Evolutionary conservation across 2,797 vertebrate genomes (phyloP).

Genomic region (Silurus lanzhouensis): DNA sequence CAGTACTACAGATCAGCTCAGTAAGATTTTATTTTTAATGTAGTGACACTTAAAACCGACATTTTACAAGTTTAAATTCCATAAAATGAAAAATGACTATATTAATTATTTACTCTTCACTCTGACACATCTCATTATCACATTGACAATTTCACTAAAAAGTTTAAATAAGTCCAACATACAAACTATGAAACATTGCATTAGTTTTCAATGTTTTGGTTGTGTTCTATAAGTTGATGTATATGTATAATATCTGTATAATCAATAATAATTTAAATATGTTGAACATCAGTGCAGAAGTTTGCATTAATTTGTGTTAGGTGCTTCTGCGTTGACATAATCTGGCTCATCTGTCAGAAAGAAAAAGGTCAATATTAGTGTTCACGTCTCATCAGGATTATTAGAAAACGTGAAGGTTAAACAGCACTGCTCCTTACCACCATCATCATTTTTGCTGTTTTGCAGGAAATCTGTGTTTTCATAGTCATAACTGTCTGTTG

Average conservation of each 20-base stretch:
- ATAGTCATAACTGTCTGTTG: conserved; percentile 44
- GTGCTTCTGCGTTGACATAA: conserved; percentile 46
- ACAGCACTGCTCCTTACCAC: conserved; percentile 22
- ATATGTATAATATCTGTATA: no score
- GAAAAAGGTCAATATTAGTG: conserved; percentile 4
- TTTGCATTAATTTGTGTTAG: not conserved
- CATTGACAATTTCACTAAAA: not conserved
- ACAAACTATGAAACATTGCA: not conserved
- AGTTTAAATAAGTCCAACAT: not conserved
- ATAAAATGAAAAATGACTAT: not conserved
- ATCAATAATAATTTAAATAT: not conserved
- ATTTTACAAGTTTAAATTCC: not conserved
- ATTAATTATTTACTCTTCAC: not conserved
- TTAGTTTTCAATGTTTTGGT: not conserved
- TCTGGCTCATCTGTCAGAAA: conserved; percentile 53
- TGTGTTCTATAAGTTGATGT: not conserved
- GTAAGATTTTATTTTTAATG: not conserved
- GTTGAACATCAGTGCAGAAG: not conserved
- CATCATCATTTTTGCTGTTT: not conserved
- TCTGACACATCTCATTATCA: not conserved
- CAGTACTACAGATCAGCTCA: no score
- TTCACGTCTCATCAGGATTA: not conserved
- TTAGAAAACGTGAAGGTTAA: not conserved
- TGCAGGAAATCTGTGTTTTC: conserved; percentile 46
- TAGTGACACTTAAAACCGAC: not conserved